Conservation (phyloP, 2,797 vertebrate genomes). For the Passerculus sandwichensis region DNA sequence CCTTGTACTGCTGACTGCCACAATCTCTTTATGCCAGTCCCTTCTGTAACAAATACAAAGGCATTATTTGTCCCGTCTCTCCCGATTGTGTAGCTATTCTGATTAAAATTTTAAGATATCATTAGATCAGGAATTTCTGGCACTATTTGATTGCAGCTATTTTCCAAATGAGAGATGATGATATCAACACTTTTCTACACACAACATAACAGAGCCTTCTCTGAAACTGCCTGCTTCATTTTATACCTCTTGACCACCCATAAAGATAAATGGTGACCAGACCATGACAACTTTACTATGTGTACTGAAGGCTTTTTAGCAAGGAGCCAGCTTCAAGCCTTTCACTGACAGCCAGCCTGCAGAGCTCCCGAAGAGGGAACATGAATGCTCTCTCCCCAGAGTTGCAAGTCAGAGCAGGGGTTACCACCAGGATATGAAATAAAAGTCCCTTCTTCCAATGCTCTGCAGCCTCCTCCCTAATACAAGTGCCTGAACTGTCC, state of each 20-base stretch:
- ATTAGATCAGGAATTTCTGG: constrained; percentile 20
- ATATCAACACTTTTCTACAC: background rate
- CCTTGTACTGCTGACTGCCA: background rate
- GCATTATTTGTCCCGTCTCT: background rate
- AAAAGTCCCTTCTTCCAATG: background rate
- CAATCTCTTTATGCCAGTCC: background rate
- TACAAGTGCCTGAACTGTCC: background rate
- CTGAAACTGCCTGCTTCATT: background rate
- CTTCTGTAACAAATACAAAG: background rate
- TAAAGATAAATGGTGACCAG: background rate
- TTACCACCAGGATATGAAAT: background rate
- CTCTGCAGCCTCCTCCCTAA: background rate
- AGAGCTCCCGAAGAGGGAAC: background rate
- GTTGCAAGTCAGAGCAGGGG: background rate
- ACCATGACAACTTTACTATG: background rate
- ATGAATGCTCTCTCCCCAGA: background rate
- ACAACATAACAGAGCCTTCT: background rate
- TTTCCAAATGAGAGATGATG: background rate
- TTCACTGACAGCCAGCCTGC: background rate
- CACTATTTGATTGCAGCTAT: background rate
- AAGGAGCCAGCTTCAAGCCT: background rate
- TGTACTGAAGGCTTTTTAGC: background rate
- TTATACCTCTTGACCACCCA: background rate
- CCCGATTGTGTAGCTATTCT: background rate
- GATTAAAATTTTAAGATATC: background rate